These are phyloP conservation scores for Aplidium turbinatum DNA, from an alignment of 23 tunicate genomes.

Conservation along the genomic window DNA sequence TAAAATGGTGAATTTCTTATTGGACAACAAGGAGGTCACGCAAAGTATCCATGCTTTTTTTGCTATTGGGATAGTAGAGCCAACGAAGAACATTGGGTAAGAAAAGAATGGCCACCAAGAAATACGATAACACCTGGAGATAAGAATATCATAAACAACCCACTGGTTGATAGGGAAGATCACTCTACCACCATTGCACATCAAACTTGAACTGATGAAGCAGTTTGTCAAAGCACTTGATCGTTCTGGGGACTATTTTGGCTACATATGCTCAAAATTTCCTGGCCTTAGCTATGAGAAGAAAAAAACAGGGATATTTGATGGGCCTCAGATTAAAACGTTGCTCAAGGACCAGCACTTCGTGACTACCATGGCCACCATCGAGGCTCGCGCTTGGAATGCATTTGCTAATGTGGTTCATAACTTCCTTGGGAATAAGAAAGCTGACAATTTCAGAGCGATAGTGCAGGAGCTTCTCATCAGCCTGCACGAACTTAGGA, in stretches of 20 bases:
- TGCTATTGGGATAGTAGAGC: conserved; percentile 35
- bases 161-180: background rate
- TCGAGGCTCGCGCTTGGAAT: no score
- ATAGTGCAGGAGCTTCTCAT: no score
- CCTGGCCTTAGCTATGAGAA: conserved; percentile 1
- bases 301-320: conserved; percentile 31
- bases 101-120: conserved; percentile 14
- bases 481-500: no score
- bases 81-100: conserved; percentile 17
- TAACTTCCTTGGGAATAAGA: no score
- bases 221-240: conserved; percentile 13
- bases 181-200: conserved; percentile 24
- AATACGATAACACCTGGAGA: conserved; percentile 2
- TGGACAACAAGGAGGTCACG: conserved; percentile 23
- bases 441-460: no score
- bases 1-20: no score
- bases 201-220: conserved; percentile 13
- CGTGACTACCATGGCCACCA: background rate
- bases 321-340: conserved; percentile 20
- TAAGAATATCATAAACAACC: conserved; percentile 9
- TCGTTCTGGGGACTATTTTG: conserved; percentile 22
- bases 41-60: conserved; percentile 34
- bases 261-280: conserved; percentile 18
- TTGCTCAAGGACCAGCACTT: background rate
- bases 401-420: no score